Evolutionary conservation across 2,113 vertebrate species (phyloP), one percentile per base, ranked within the genome.

Genomic region (Zingel zingel): DNA sequence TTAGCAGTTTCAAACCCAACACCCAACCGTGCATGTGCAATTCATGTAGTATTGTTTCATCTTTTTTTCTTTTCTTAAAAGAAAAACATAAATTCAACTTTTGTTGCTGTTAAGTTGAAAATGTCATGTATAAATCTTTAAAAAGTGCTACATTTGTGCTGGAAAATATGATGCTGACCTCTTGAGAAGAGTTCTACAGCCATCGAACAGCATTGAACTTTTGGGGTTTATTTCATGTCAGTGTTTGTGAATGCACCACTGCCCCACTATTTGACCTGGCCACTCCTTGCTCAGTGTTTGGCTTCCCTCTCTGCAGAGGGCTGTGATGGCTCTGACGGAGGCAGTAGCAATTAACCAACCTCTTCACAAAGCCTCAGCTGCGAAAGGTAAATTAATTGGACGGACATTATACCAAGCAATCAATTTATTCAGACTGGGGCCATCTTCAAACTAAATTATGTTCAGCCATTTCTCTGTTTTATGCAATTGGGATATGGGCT

Each of bases 351-450:
- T 81, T 77, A 83, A 73, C 73, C 70, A 30, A 33, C 39, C 66
- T 63, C 77, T 82, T 33, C 77, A 79, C 79, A 74, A 88, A 89
- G 88, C 74, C 84, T 85, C 91, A 91, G 87, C 90, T 91, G 88
- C 50, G 30, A 72, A 86, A 86, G 68, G 54, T 86, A 82, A 86
- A 90, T 92, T 77, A 91, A 89, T 81, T 89, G 74, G 85, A 85
- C 51, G 9, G 66, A 73, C 70, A 80, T 82, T 83, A 88, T 83
- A 76, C 81, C 82, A 76, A 82, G 79, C 27, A 89, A 92, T 89
- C 76, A 74, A 88, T 90, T 90, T 74, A 81, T 83, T 87, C 82
- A 84, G 69, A 78, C 69, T 30, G 62, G 48, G 59, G 33, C 33
- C 77, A 80, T 77, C 62, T 64, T 81, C 65, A 78, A 66, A 81